Evolutionary conservation across 2,113 vertebrate species (phyloP), one percentile per base, ranked within the genome.

Genomic region (Gadus macrocephalus): DNA sequence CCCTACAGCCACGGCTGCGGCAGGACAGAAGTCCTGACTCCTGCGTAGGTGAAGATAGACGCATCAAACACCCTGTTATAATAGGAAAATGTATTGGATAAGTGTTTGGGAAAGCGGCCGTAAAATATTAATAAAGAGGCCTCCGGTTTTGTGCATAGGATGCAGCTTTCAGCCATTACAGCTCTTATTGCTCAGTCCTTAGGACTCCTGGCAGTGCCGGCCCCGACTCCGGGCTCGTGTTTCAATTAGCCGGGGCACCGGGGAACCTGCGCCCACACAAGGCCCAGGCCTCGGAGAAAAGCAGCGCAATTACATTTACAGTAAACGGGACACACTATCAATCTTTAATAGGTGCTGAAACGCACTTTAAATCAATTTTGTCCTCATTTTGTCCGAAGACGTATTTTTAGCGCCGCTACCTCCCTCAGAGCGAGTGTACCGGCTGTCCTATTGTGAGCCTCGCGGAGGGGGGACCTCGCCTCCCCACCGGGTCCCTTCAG

Each of bases 51-150:
- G 12, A 49, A 60, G 75, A 64, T 25, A 61, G n/a, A 31, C 25
- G 22, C 22, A 69, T 38, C 66, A 16, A 76, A 22, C 27, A 11
- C 20, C 64, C 56, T 31, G 7, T 73, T 71, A 83, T 75, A 65
- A 76, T 61, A 12, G 58, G 68, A 67, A 84, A 73, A 70, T 77
- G 68, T 78, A 74, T 78, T 68, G 68, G 66, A 76, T 77, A 78
- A 75, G 74, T 62, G 76, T 81, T 68, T 58, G 62, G 42, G 69
- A 67, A 67, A 62, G 60, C 27, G 64, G 67, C 16, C 0, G 68
- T 86, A 31, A 86, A 87, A 83, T 84, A 88, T 88, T 85, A 66
- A 84, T 87, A 67, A 71, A 67, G 53, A 31, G 12, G 53, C 62
- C 64, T 71, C 69, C 80, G n/a, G 42, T 66, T 69, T 80, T 77